phyloP scores from a whole-genome alignment of 2,797 vertebrate genomes.

The Danio aesculapii region DNA sequence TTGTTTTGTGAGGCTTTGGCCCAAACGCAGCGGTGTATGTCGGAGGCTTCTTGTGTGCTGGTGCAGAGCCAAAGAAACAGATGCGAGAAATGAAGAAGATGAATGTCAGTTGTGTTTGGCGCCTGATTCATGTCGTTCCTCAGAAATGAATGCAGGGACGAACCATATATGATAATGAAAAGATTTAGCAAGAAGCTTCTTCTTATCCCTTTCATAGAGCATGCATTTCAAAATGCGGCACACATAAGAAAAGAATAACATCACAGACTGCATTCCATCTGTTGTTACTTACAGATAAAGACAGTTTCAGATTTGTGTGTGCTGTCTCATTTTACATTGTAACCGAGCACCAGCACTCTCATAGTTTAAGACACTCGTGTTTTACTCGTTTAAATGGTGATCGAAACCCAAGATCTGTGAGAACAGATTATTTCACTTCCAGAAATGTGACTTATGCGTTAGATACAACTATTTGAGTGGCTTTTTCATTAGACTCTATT shows the following conservation, averaged over 20 bases:
- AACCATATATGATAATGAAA: slow-evolving; percentile 24
- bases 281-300: slow-evolving; percentile 50
- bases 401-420: not conserved
- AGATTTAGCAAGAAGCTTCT: not conserved
- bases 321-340: slow-evolving; percentile 5
- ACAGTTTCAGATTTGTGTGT: slow-evolving; percentile 56
- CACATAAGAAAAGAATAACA: not conserved
- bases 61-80: slow-evolving; percentile 54
- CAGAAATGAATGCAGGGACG: slow-evolving; percentile 37
- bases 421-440: not conserved
- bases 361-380: not conserved
- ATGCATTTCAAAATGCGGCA: slow-evolving; percentile 9
- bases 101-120: slow-evolving; percentile 53
- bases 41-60: slow-evolving; percentile 63
- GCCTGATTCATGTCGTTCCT: slow-evolving; percentile 35
- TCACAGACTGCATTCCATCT: slow-evolving; percentile 50
- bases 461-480: not conserved
- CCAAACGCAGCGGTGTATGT: slow-evolving; percentile 65
- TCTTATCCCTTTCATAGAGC: not conserved
- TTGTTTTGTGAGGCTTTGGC: slow-evolving; percentile 68
- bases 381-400: not conserved
- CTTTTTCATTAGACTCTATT: not conserved
- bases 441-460: not conserved
- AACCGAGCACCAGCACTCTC: slow-evolving; percentile 21
- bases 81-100: slow-evolving; percentile 47